Base-by-base conservation (phyloP, 37 sponge, comb jelly and placozoan species). In the Chondrosia reniformis region DNA sequence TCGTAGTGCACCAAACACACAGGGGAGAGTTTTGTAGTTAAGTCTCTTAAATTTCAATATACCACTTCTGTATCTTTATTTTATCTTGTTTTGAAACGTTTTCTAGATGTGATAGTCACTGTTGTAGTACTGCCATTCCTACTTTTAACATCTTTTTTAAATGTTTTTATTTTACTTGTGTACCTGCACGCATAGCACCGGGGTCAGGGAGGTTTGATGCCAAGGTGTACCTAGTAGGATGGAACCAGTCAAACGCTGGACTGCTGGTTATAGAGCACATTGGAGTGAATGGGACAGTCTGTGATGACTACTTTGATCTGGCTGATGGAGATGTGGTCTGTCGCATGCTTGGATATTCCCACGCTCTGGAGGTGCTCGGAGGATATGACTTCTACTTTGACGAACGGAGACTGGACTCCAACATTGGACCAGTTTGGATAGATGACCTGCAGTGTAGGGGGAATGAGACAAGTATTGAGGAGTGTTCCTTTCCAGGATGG, bases 401-500 rank as follows among this genome's bases (percentile, higher is more conserved):
- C 15, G 13, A 22, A 10, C 0, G 4, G 17, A 4, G 4, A 2
- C 5, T 45, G 12, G 2, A 0, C 2, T 33, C 3, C 5, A 6
- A 25, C 7, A 33, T 1, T 13, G 83, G 89, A 8, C 71, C 80
- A 5, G 74, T 92, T 28, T 92, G 93, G 93, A 46, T 92, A 56
- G 86, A 85, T 59, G 66, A 92, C 42, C 61, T 92, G 28, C 46
- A 43, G 59, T 92, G 93, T 45, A n/a, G 42, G 0, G 93, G 93
- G 25, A 83, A 71, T 44, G 93, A 92, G 71, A 61, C 59, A 15
- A 41, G 28, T 41, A 63, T 92, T 30, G 62, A 45, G 7, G 71
- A 85, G n/a, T 92, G 93, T 36, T 33, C 72, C 19, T 82, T 82
- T 64, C 86, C 85, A 7, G 89, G 86, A 15, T 92, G 93, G 93